Base-by-base conservation (phyloP, 2,113 vertebrate species). In the Gopherus evgoodei region DNA sequence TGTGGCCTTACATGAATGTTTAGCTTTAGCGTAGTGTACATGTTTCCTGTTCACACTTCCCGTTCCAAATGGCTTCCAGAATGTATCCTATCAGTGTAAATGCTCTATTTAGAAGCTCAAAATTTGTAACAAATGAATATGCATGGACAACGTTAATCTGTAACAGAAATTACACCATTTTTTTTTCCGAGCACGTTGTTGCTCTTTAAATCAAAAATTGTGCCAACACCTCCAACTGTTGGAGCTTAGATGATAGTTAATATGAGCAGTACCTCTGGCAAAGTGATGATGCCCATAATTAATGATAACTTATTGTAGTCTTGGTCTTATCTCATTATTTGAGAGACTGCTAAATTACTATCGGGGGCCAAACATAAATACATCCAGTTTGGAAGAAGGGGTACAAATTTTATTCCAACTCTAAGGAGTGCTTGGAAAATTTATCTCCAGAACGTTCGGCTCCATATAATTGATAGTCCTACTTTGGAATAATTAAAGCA, bases 131-230 rank as follows among this genome's bases (percentile, higher is more conserved):
- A 90, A 65, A 79, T 53, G 42, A 90, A 81, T 31, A 50, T 2
- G 72, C 24, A 62, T 65, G 62, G 62, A 65, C 62, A 65, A n/a
- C n/a, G 17, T 14, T 75, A 88, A 86, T 94, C 91, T 76, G 57
- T 56, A 44, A 42, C 19, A 93, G 13, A 93, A 87, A 59, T 87
- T 5, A 8, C 3, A 24, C 17, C 27, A 12, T 13, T 83, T 87
- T 83, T 83, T 56, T 79, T 35, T 7, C 44, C 13, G 5, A 92
- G 25, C 65, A 85, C 21, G 13, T n/a, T 86, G 65, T 83, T 93
- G 52, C 49, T 94, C 69, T 95, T 95, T 86, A 83, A 95, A 86
- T 35, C 49, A 79, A 69, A 94, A 87, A 78, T 94, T 75, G 57
- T 95, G 75, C 90, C 50, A 9, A 42, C 0, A 0, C 14, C 83